These are phyloP conservation scores for Philaethria dido DNA, from an alignment of 2,888 invertebrate genomes.

Conservation along the genomic window DNA sequence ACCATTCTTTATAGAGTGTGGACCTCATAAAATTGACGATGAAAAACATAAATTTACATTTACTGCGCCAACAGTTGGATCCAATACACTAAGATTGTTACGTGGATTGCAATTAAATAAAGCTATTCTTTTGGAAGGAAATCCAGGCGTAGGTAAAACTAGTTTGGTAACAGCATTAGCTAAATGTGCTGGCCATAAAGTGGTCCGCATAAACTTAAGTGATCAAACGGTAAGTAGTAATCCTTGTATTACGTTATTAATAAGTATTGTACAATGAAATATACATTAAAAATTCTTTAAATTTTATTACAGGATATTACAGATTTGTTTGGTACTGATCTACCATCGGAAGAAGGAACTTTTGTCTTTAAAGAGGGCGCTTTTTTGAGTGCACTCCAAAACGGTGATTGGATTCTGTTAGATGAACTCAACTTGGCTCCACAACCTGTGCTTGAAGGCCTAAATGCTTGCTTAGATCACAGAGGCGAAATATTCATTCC, in stretches of 20 bases:
- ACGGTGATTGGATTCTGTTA: constrained; percentile 97
- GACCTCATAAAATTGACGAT: constrained; percentile 57
- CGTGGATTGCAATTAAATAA: constrained; percentile 95
- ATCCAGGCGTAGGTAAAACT: constrained; percentile 99
- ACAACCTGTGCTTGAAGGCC: constrained; percentile 98
- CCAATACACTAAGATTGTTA: constrained; percentile 92
- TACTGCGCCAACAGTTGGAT: constrained; percentile 89
- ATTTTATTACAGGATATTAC: constrained; percentile 90
- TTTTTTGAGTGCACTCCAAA: constrained; percentile 94
- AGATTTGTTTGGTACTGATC: constrained; percentile 98
- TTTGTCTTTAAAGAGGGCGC: constrained; percentile 99
- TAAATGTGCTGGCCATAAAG: constrained; percentile 90
- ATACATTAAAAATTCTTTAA: neutral
- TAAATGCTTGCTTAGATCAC: constrained; percentile 99
- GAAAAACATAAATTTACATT: constrained; percentile 85
- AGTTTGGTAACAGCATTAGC: constrained; percentile 96
- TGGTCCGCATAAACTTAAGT: constrained; percentile 97
- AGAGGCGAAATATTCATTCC: constrained; percentile 97
- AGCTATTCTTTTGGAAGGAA: constrained; percentile 97
- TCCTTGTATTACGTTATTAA: constrained; percentile 2
- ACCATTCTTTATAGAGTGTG: constrained; percentile 89
- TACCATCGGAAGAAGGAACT: constrained; percentile 96
- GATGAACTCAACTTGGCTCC: constrained; percentile 99
- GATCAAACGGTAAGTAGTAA: constrained; percentile 94
- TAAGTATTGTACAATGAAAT: neutral